These are phyloP conservation scores for Ceratoteleas bidentatus DNA, from an alignment of 1,140 invertebrate species.

Conservation along the genomic window DNA sequence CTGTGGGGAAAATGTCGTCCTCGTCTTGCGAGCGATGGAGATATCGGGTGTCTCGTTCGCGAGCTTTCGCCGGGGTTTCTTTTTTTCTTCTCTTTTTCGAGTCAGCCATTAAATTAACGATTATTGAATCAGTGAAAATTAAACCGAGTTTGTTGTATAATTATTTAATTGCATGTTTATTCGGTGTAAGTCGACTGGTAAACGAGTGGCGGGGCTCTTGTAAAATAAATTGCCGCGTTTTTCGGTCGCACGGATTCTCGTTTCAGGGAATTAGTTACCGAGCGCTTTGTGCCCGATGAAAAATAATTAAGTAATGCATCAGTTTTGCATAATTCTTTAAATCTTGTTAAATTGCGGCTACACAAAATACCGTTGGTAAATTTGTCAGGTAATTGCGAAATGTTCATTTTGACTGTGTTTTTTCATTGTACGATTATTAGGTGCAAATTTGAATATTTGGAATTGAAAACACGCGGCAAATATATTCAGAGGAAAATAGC, in stretches of 20 bases:
- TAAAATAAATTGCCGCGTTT: conserved; percentile 11
- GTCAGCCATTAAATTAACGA: conserved; percentile 38
- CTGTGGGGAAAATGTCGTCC: conserved; percentile 11
- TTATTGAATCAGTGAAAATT: conserved; percentile 28
- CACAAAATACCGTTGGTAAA: too few species aligned
- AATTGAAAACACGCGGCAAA: too few species aligned
- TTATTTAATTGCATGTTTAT: conserved; percentile 40
- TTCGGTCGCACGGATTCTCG: conserved; percentile 4
- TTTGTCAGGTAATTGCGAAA: too few species aligned
- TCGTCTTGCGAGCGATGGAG: too few species aligned
- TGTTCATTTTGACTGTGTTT: too few species aligned
- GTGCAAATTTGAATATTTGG: too few species aligned
- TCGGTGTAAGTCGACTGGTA: conserved; percentile 1
- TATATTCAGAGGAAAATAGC: too few species aligned
- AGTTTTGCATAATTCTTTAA: too few species aligned
- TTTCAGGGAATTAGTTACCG: not conserved
- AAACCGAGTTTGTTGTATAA: conserved; percentile 25
- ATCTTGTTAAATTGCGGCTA: too few species aligned
- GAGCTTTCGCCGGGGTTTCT: too few species aligned
- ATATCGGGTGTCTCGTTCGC: not conserved
- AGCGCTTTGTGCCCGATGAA: not conserved
- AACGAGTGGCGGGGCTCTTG: not conserved
- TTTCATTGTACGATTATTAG: too few species aligned
- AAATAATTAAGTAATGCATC: conserved; percentile 1
- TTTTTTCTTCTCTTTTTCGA: too few species aligned